These are phyloP conservation scores for Thunnus albacares DNA, from an alignment of 2,797 vertebrate genomes.

Conservation along the genomic window DNA sequence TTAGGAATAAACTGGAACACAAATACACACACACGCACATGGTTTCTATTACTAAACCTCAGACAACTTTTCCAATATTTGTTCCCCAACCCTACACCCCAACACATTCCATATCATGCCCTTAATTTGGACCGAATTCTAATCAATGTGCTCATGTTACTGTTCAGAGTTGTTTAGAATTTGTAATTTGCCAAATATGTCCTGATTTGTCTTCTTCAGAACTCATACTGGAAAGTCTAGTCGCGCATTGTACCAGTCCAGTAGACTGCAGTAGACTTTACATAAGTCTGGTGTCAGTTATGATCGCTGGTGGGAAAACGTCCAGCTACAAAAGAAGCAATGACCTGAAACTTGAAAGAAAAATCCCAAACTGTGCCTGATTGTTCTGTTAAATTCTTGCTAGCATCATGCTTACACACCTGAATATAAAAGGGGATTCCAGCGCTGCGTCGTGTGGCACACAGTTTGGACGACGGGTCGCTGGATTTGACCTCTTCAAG, in stretches of 20 bases:
- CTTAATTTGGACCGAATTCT: not conserved
- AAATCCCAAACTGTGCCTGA: not conserved
- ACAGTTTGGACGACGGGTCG: conserved; percentile 93
- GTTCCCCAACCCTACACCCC: conserved; percentile 1
- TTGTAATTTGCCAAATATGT: not conserved
- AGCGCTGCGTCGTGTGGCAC: conserved; percentile 95
- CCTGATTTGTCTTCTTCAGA: not conserved
- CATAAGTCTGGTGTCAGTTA: not conserved
- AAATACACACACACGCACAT: conserved; percentile 12
- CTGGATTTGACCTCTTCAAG: conserved; percentile 94
- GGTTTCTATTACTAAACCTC: conserved; percentile 26
- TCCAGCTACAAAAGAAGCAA: not conserved
- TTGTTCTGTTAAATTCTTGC: not conserved
- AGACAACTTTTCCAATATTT: conserved; percentile 14
- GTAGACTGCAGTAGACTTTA: not conserved
- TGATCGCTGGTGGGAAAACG: not conserved
- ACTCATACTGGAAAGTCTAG: not conserved
- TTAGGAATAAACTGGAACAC: conserved; percentile 53
- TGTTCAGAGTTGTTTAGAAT: not conserved
- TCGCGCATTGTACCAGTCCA: not conserved
- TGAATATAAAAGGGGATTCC: conserved; percentile 98
- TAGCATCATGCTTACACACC: conserved; percentile 73
- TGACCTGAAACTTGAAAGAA: not conserved
- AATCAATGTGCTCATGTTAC: not conserved
- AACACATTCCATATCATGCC: not conserved